Base-by-base conservation (phyloP, 2,888 invertebrate genomes). In the Brachypterus glaber region DNA sequence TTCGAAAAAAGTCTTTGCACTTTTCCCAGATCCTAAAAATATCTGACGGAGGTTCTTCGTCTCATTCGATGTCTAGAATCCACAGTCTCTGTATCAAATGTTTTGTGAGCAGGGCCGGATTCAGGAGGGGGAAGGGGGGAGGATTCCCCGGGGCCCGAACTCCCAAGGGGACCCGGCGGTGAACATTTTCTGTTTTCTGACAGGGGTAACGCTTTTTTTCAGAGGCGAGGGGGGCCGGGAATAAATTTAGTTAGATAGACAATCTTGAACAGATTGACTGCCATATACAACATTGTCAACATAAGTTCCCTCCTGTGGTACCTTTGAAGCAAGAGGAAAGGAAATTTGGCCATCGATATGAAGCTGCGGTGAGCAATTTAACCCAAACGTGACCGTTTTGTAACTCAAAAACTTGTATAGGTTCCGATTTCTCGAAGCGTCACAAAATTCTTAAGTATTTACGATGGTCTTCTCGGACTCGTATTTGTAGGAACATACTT, bases 61-160 rank as follows among this genome's bases (percentile, higher is more conserved):
- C 45, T 38, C 43, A 44, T n/a, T 35, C 37, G 5, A 44, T 11
- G 3, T 34, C 37, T 3, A 30, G 21, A 11, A 15, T 30, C 40
- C 43, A 44, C 9, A 44, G 15, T 17, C 33, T 18, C 35, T 54
- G 51, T 8, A 52, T 39, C 12, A 53, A 16, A 14, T 44, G 26
- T 36, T 53, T 54, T 11, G 48, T 43, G 17, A 37, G 21, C 7
- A 52, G 25, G 8, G 42, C 40, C n/a, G n/a, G n/a, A n/a, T n/a
- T n/a, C n/a, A n/a, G n/a, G n/a, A n/a, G n/a, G n/a, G n/a, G n/a
- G n/a, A n/a, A n/a, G n/a, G n/a, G n/a, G n/a, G n/a, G n/a, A n/a
- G n/a, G n/a, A n/a, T n/a, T n/a, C n/a, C n/a, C n/a, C n/a, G n/a
- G n/a, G n/a, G n/a, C n/a, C n/a, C n/a, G n/a, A n/a, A n/a, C n/a